Conservation (phyloP, 92 coral and sea anemone genomes). For the Zoanthus solanderi region DNA sequence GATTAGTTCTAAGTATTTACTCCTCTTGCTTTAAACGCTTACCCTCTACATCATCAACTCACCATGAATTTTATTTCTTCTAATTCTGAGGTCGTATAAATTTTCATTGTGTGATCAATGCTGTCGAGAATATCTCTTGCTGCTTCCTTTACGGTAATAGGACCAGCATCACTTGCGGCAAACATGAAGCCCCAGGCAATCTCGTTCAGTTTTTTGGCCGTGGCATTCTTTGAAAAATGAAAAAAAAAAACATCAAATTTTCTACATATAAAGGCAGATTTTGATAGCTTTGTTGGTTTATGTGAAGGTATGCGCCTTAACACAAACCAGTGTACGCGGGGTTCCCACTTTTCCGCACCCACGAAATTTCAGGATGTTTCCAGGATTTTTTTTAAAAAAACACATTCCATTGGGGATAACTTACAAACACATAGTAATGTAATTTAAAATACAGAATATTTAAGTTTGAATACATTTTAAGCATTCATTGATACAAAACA, state of each 20-base stretch:
- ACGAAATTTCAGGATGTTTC: too few relatives aligned
- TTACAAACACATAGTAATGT: too few relatives aligned
- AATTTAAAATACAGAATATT: too few relatives aligned
- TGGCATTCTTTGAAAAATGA: neutral
- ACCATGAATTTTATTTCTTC: slow-evolving; percentile 11
- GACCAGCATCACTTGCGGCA: slow-evolving; percentile 26
- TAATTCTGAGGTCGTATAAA: slow-evolving; percentile 1
- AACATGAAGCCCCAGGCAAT: slow-evolving; percentile 22
- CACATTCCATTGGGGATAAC: too few relatives aligned
- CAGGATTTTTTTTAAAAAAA: too few relatives aligned
- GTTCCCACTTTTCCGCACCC: too few relatives aligned
- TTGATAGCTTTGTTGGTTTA: neutral
- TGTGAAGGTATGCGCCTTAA: too few relatives aligned
- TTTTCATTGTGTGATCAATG: slow-evolving; percentile 7
- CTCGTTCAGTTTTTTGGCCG: slow-evolving; percentile 18
- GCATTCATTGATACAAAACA: too few relatives aligned
- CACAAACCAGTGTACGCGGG: neutral
- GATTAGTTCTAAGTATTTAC: too few relatives aligned
- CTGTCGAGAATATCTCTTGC: slow-evolving; percentile 35
- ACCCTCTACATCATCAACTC: neutral
- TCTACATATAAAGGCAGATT: neutral
- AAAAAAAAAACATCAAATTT: neutral
- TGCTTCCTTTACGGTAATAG: slow-evolving; percentile 20
- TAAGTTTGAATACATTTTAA: too few relatives aligned
- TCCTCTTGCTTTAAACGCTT: too few relatives aligned